Conservation (phyloP, 2,888 invertebrate genomes). For the Cryptophagus acutangulus region DNA sequence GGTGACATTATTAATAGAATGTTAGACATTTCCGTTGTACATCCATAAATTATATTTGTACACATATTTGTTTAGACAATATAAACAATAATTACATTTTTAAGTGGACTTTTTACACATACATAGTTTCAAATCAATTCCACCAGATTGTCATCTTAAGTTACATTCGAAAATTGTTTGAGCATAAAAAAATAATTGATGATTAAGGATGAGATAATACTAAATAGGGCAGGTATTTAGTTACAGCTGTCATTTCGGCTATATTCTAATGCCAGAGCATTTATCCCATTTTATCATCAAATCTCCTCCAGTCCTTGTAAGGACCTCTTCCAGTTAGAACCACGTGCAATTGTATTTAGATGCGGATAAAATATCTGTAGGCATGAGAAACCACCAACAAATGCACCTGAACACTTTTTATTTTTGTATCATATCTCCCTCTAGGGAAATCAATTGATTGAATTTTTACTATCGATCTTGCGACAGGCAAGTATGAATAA, state of each 20-base stretch:
- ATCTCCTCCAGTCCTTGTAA: constrained; percentile 18
- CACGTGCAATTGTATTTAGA: constrained; percentile 25
- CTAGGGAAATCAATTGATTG: constrained; percentile 25
- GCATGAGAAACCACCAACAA: constrained; percentile 1
- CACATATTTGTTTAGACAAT: too few species aligned
- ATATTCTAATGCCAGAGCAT: constrained; percentile 25
- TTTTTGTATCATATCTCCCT: constrained; percentile 19
- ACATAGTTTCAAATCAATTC: too few species aligned
- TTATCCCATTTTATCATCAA: constrained; percentile 19
- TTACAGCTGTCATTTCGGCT: constrained; percentile 15
- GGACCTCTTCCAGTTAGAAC: constrained; percentile 17
- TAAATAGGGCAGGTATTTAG: constrained; percentile 15
- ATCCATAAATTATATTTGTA: too few species aligned
- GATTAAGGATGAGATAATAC: constrained; percentile 14
- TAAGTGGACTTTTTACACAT: too few species aligned
- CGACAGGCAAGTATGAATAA: too few species aligned
- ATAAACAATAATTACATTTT: too few species aligned
- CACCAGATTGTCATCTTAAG: too few species aligned
- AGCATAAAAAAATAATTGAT: too few species aligned
- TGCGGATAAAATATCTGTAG: constrained; percentile 14
- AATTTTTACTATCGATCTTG: constrained; percentile 20
- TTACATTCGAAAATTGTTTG: too few species aligned
- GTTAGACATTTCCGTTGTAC: too few species aligned
- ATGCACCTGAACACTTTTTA: constrained; percentile 22
- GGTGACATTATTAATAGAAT: too few species aligned